Percentiles rank a stretch among this genome's conserved stretches.
Conservation (phyloP, 2,113 vertebrate genomes). For the Sturnira hondurensis region DNA sequence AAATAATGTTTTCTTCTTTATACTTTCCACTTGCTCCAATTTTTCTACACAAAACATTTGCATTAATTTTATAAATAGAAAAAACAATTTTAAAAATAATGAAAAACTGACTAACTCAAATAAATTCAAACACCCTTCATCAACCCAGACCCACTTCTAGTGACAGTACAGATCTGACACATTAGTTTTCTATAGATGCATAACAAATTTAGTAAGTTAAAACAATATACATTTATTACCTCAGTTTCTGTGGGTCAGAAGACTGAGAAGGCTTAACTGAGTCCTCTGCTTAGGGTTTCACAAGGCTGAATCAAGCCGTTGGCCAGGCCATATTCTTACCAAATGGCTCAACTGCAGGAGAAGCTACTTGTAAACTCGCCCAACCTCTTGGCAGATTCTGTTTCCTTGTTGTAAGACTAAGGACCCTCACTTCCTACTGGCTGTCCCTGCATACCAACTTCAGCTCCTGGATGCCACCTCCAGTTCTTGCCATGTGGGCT, state of each 20-base stretch:
- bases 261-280: not conserved
- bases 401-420: not conserved
- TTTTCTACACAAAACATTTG: slow-evolving; percentile 19
- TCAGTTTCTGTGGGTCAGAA: not conserved
- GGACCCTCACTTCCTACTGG: not conserved
- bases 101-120: not conserved
- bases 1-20: not conserved
- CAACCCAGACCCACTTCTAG: slow-evolving; percentile 12
- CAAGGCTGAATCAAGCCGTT: not conserved
- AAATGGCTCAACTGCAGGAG: not conserved
- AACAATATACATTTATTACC: not conserved
- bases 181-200: not conserved
- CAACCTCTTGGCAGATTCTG: not conserved
- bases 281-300: not conserved
- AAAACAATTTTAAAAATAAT: not conserved
- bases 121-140: not conserved
- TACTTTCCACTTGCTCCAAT: not conserved
- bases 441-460: not conserved
- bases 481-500: not conserved
- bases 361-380: not conserved
- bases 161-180: not conserved
- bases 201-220: not conserved
- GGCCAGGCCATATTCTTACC: not conserved
- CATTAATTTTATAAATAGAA: slow-evolving; percentile 6
- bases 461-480: not conserved